Evolutionary conservation across 2,797 vertebrate genomes (phyloP), one percentile per base, ranked within the genome.

Genomic region (Cephalopachus bancanus): DNA sequence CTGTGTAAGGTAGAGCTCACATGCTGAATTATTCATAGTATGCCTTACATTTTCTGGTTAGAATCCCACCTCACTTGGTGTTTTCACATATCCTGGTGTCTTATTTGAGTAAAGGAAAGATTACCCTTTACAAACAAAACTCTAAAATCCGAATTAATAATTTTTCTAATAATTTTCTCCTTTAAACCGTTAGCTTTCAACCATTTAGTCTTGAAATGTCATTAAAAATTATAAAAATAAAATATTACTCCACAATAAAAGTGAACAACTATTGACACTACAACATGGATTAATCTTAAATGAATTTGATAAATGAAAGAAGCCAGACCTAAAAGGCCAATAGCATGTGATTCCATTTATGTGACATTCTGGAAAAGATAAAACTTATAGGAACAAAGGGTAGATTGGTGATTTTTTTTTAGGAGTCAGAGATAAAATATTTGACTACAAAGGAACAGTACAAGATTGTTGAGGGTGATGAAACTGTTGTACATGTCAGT

Each of bases 71-170:
- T 92, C 57, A 85, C 44, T 92, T 16, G 37, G n/a, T 62, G 33
- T 85, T 92, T 95, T 95, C 75, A 51, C 7, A 69, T 69, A 88
- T 60, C 60, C n/a, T 37, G 28, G 33, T 57, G 12, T 91, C 83
- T 93, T 79, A 24, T 65, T 83, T 91, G 33, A 93, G 64, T 75
- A 67, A 93, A 94, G 30, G 81, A 67, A 96, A 89, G 71, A 72
- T 59, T 65, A 12, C 26, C 53, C 59, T 83, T 83, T 74, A 76
- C 14, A 67, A 84, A 85, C 69, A 95, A 71, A 88, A 64, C 22
- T 65, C 78, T 44, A 72, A 91, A 95, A 33, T 26, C 74, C 30
- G 88, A 89, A 93, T 90, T 69, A 67, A 69, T n/a, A 49, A 30
- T 33, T 89, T 75, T 76, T 74, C 44, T 78, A 59, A 57, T 22